phyloP scores from a whole-genome alignment of 2,113 vertebrate species.

The Gopherus evgoodei region DNA sequence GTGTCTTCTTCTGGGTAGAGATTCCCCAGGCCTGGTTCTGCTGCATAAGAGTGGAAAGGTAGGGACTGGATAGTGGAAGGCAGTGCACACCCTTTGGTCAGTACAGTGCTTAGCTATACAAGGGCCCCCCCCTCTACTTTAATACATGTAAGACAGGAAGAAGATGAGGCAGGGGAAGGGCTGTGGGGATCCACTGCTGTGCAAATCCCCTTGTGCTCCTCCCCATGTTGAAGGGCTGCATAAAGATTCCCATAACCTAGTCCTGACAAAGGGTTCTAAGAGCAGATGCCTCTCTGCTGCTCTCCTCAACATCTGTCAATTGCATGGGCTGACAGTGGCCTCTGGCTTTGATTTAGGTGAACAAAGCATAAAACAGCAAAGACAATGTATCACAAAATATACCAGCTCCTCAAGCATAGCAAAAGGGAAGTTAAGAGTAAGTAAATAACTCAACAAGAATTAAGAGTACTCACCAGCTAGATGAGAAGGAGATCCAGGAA shows the following conservation, averaged over 20 bases:
- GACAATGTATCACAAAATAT: neutral
- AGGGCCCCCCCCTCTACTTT: neutral
- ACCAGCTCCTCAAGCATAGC: neutral
- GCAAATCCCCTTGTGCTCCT: neutral
- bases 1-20: neutral
- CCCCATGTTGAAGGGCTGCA: neutral
- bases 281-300: neutral
- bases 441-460: neutral
- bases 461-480: neutral
- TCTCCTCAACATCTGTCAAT: neutral
- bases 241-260: accelerated
- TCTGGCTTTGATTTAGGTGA: neutral
- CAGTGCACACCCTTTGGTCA: neutral
- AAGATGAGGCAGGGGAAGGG: neutral
- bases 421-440: neutral
- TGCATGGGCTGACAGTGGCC: neutral
- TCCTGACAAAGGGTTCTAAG: accelerated
- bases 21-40: neutral
- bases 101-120: neutral
- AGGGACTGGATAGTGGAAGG: neutral
- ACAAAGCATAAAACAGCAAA: neutral
- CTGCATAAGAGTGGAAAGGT: neutral
- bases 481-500: neutral
- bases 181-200: accelerated
- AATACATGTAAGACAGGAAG: accelerated